Base-by-base conservation (phyloP, 1,140 invertebrate genomes). In the Antheraea mylitta region DNA sequence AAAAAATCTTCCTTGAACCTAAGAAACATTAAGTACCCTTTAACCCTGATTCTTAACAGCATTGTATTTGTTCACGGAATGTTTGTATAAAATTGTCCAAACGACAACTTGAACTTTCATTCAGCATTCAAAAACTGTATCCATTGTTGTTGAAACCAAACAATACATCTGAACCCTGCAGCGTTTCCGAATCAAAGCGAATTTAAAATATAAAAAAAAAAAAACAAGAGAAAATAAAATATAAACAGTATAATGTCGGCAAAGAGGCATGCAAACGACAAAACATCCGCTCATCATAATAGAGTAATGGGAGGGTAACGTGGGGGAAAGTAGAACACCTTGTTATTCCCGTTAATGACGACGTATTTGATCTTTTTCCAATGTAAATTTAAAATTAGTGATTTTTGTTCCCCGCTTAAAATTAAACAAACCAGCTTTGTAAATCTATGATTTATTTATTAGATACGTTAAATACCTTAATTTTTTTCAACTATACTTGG, bases 261-360 rank as follows among this genome's bases (percentile, higher is more conserved):
- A 60, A 63, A 73, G 71, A 69, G 68, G 71, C 71, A 60, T 73
- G 71, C 71, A 68, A 68, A 74, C 74, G 73, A 75, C 75, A 77
- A 74, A 78, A 76, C 78, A 76, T 73, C 68, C 71, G 70, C 71
- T 71, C 71, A 68, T 73, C 79, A 77, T 81, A 77, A 78, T 78
- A 78, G 76, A 75, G 70, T 80, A 80, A 80, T 80, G 76, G 72
- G 73, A 80, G 78, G 74, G 74, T 80, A 80, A 78, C 74, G 74
- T 66, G 72, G 76, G 71, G 72, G 70, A 75, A 80, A 78, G 70
- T 76, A 69, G 78, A 76, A 68, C 72, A 72, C 60, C 16, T 9
- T 5, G 1, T 9, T 10, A 37, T 19, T 76, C 66, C 9, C 58
- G 67, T 64, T 78, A 58, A 73, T 37, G 69, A 58, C 63, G 38